Evolutionary conservation across 2,797 vertebrate genomes (phyloP), one percentile per base, ranked within the genome.

Genomic region (Lithobates sylvaticus): DNA sequence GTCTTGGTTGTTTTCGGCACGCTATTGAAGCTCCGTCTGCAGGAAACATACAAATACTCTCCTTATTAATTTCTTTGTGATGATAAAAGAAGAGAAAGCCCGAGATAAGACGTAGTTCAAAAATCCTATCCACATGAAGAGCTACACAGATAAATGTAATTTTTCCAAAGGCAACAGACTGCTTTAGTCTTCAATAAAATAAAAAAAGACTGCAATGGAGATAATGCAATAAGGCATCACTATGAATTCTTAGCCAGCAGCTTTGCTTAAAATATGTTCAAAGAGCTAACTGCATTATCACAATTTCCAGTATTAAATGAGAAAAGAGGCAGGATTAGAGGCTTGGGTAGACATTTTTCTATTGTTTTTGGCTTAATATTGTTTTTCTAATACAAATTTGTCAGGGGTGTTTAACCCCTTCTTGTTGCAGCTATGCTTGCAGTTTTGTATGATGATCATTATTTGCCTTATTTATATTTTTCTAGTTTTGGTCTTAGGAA

Each of bases 1-100:
- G 92, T 90, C 94, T 92, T 93, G 92, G 93, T 95, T 95, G 94
- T 93, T 94, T 94, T 94, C 91, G 90, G 92, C 91, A 92, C 72
- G 90, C 92, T 92, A 93, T 92, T 91, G 84, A 92, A 12, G 77
- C 87, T 88, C 77, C 65, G 47, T 90, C 90, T 92, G 26, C 88
- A 89, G 87, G 91, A 93, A 94, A 93, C 89, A 94, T 91, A 90
- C 89, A 90, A 91, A 91, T 89, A 90, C 92, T 93, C 84, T 7
- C 91, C 94, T 93, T 93, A 94, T 94, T 94, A 93, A 92, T 88
- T 92, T 90, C 92, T 92, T 92, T 93, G 90, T 93, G 91, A 91
- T 91, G 91, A 94, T 93, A 91, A 94, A 94, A 94, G 90, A 90
- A 94, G 94, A 94, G 90, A 91, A 91, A 61, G 89, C 88, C 90